Evolutionary conservation across 2,888 invertebrate species (phyloP).

Genomic region (Drosophila paranaensis): DNA sequence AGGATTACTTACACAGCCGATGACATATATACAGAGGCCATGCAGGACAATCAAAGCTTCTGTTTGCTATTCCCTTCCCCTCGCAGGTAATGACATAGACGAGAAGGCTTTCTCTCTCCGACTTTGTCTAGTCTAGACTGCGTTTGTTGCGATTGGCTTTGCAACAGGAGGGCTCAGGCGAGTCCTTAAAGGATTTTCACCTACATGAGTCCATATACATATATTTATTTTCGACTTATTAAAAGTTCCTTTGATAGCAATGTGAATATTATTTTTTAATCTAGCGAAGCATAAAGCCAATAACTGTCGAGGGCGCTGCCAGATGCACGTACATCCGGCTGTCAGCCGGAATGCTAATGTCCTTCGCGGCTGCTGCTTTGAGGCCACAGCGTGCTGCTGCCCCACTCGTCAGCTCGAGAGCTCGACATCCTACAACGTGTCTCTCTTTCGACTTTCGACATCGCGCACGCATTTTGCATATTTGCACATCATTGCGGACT

Average conservation of each 20-base stretch:
- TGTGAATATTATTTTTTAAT: slow-evolving; percentile 61
- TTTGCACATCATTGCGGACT: slow-evolving; percentile 61
- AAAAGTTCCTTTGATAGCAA: slow-evolving; percentile 13
- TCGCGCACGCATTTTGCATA: slow-evolving; percentile 70
- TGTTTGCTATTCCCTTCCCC: neutral
- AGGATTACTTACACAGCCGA: neutral
- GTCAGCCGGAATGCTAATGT: slow-evolving; percentile 61
- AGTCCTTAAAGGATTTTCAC: neutral
- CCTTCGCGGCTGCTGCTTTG: slow-evolving; percentile 6
- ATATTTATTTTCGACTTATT: neutral
- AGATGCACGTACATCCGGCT: slow-evolving; percentile 21
- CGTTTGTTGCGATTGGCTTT: slow-evolving; percentile 1
- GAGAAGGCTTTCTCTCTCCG: neutral
- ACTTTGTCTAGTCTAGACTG: neutral
- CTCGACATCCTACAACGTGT: slow-evolving; percentile 21
- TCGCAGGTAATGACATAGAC: neutral
- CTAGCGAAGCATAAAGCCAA: slow-evolving; percentile 54
- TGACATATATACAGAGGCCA: neutral
- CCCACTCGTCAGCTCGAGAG: neutral
- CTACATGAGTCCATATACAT: too few species aligned
- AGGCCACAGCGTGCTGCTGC: neutral
- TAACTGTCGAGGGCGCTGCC: slow-evolving; percentile 13
- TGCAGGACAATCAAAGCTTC: neutral
- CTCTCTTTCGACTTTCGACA: slow-evolving; percentile 35
- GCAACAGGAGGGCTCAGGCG: neutral